Conservation (phyloP, 2,797 vertebrate genomes). For the Rhincodon typus region DNA sequence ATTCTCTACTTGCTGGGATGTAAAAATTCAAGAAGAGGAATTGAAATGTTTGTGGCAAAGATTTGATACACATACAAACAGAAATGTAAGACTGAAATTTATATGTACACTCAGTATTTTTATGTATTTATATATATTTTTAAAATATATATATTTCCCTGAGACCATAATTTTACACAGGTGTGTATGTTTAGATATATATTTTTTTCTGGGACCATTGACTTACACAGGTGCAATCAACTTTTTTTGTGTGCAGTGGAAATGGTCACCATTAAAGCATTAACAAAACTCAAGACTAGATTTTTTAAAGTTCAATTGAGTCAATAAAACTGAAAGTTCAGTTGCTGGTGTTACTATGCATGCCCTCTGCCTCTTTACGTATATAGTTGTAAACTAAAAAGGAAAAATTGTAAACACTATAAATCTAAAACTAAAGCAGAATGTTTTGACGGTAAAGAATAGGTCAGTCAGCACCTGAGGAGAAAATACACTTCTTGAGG, state of each 20-base stretch:
- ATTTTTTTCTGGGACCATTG: neutral
- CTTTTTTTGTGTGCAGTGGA: neutral
- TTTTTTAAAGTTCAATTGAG: neutral
- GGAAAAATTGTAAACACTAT: neutral
- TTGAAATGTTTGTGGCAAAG: conserved; percentile 3
- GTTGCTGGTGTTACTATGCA: neutral
- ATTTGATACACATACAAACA: neutral
- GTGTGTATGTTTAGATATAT: neutral
- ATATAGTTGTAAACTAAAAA: neutral
- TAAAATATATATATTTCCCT: neutral
- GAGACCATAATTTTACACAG: neutral
- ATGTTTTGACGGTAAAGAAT: too few species aligned
- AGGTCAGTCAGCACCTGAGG: neutral
- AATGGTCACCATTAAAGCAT: neutral
- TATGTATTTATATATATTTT: neutral
- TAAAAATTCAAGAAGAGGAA: conserved; percentile 5
- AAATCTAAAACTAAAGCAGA: neutral
- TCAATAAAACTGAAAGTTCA: neutral
- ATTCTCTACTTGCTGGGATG: neutral
- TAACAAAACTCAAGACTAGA: neutral
- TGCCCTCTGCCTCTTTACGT: neutral
- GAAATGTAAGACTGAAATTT: neutral
- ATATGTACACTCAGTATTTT: neutral
- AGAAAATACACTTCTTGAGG: neutral
- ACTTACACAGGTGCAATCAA: neutral